phyloP scores from a whole-genome alignment of 2,797 vertebrate species.

The Mallotus villosus region DNA sequence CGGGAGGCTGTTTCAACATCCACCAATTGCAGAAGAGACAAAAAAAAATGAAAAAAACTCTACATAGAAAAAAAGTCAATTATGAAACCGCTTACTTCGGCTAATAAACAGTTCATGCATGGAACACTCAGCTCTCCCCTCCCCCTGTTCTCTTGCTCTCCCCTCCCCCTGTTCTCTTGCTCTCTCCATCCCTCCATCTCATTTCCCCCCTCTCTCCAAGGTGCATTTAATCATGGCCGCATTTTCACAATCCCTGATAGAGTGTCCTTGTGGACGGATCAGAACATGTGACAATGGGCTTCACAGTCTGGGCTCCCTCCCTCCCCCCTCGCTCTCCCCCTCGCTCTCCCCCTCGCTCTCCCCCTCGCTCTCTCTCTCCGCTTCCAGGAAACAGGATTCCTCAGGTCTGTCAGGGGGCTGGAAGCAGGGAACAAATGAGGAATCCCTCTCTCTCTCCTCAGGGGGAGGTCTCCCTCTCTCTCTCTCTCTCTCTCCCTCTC shows the following conservation, averaged over 20 bases:
- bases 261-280: constrained; percentile 28
- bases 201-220: neutral
- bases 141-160: neutral
- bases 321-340: no score
- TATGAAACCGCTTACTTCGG: constrained; percentile 8
- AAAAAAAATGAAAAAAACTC: neutral
- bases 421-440: neutral
- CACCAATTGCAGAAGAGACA: neutral
- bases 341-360: no score
- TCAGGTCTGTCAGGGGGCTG: constrained; percentile 28
- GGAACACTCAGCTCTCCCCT: neutral
- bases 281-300: constrained; percentile 29
- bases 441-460: no score
- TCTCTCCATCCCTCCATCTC: neutral
- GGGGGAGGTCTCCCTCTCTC: neutral
- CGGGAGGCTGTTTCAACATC: constrained; percentile 7
- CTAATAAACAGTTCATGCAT: constrained; percentile 24
- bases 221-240: constrained; percentile 17
- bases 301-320: constrained; percentile 8
- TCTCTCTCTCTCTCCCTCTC: no score
- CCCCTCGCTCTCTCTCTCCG: neutral
- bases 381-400: constrained; percentile 47
- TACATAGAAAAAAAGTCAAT: constrained; percentile 1
- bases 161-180: neutral
- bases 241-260: constrained; percentile 36